A percentile compares a stretch with the other conserved stretches of the same genome.
Evolutionary conservation across 2,888 invertebrate species (phyloP).

Genomic region (Cerastoderma edule): DNA sequence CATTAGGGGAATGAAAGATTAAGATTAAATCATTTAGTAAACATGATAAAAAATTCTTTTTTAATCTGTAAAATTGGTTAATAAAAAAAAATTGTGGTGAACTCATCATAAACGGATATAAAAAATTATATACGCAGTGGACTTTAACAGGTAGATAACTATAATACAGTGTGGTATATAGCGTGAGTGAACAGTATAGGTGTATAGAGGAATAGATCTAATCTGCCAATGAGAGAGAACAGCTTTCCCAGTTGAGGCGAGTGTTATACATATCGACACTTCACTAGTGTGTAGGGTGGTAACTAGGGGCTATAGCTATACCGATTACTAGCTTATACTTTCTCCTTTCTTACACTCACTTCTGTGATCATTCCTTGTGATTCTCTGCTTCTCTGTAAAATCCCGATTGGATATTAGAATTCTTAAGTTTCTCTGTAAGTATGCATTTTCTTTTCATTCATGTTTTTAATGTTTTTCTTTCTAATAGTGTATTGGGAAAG

Average conservation of each 20-base stretch:
- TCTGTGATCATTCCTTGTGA: slow-evolving; percentile 16
- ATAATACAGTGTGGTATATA: slow-evolving; percentile 39
- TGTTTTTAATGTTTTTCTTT: slow-evolving; percentile 7
- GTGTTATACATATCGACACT: slow-evolving; percentile 42
- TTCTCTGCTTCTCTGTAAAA: neutral
- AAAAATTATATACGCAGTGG: no score
- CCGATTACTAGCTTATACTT: slow-evolving; percentile 24
- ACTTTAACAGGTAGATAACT: no score
- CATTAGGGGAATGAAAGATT: no score
- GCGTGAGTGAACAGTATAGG: slow-evolving; percentile 29
- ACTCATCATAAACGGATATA: no score
- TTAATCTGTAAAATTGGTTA: no score
- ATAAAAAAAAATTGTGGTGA: no score
- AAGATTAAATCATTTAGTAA: no score
- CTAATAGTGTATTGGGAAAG: neutral
- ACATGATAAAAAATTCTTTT: no score
- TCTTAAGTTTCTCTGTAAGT: slow-evolving; percentile 12
- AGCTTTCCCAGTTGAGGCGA: slow-evolving; percentile 35
- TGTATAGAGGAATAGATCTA: slow-evolving; percentile 28
- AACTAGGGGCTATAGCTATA: slow-evolving; percentile 35
- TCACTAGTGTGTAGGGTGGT: slow-evolving; percentile 36
- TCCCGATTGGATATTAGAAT: slow-evolving; percentile 17
- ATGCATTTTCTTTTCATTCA: slow-evolving; percentile 10
- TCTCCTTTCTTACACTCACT: slow-evolving; percentile 29
- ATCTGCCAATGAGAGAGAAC: slow-evolving; percentile 51